Evolutionary conservation across 2,797 vertebrate species (phyloP).

Genomic region (Cetoscarus ocellatus): DNA sequence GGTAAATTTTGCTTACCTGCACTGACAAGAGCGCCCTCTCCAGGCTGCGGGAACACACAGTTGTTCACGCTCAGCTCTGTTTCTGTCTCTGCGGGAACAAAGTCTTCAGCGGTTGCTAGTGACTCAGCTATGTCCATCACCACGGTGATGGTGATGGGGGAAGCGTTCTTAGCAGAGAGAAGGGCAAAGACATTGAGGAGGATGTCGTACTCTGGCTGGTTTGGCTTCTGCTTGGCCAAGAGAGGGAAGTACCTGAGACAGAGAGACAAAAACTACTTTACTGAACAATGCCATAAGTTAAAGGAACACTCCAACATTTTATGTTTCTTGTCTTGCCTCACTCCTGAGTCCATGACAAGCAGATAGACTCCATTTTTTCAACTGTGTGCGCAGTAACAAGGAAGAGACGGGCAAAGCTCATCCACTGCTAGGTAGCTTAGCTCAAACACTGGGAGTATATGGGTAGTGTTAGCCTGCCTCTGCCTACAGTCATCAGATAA

Average conservation of each 20-base stretch:
- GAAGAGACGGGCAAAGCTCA: too few relatives aligned
- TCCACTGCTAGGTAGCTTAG: too few relatives aligned
- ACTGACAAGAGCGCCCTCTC: constrained; percentile 52
- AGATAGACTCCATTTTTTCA: background rate
- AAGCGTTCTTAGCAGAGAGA: constrained; percentile 90
- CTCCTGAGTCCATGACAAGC: too few relatives aligned
- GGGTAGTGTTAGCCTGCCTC: too few relatives aligned
- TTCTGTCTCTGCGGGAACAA: constrained; percentile 83
- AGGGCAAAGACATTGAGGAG: constrained; percentile 92
- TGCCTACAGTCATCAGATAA: too few relatives aligned
- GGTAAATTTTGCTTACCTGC: constrained; percentile 77
- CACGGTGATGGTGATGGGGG: constrained; percentile 82
- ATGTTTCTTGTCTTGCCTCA: too few relatives aligned
- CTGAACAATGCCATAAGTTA: background rate
- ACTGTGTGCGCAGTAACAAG: too few relatives aligned
- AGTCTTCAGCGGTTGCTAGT: constrained; percentile 89
- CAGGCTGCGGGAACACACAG: constrained; percentile 73
- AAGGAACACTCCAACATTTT: too few relatives aligned
- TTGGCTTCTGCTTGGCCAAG: constrained; percentile 90
- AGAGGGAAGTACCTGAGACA: constrained; percentile 91
- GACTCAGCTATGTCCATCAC: constrained; percentile 92
- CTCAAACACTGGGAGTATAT: too few relatives aligned
- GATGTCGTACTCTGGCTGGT: constrained; percentile 87
- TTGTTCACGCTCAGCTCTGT: constrained; percentile 80
- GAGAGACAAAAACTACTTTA: background rate